Percentiles rank a stretch among this genome's conserved stretches.
phyloP scores from a whole-genome alignment of 2,797 vertebrate species.

The Molossus alvarezi region DNA sequence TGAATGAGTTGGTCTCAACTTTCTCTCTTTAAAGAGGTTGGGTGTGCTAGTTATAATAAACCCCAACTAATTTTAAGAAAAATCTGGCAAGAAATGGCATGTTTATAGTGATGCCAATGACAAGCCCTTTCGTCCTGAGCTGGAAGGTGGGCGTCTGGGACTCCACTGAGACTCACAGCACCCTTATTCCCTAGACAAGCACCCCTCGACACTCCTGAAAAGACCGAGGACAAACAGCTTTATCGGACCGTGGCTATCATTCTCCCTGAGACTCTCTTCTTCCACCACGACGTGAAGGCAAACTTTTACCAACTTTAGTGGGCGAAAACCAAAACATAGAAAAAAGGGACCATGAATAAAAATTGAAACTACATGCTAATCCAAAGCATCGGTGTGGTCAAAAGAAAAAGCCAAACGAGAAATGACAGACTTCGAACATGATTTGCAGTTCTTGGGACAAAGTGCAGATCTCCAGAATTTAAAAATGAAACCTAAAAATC shows the following conservation, averaged over 20 bases:
- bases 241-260: background rate
- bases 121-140: background rate
- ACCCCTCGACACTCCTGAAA: background rate
- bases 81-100: background rate
- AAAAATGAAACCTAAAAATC: background rate
- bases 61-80: background rate
- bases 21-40: background rate
- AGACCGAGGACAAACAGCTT: background rate
- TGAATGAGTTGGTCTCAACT: background rate
- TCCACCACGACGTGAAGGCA: background rate
- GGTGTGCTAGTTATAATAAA: background rate
- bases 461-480: too few relatives aligned
- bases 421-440: background rate
- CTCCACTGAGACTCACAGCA: too few relatives aligned
- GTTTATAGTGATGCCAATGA: background rate
- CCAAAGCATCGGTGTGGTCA: background rate
- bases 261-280: background rate
- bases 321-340: background rate
- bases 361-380: background rate
- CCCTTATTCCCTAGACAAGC: background rate
- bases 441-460: background rate
- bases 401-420: background rate
- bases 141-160: background rate
- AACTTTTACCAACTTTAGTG: background rate
- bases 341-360: background rate